phyloP scores from a whole-genome alignment of 2,113 vertebrate genomes.

The Chitala chitala region DNA sequence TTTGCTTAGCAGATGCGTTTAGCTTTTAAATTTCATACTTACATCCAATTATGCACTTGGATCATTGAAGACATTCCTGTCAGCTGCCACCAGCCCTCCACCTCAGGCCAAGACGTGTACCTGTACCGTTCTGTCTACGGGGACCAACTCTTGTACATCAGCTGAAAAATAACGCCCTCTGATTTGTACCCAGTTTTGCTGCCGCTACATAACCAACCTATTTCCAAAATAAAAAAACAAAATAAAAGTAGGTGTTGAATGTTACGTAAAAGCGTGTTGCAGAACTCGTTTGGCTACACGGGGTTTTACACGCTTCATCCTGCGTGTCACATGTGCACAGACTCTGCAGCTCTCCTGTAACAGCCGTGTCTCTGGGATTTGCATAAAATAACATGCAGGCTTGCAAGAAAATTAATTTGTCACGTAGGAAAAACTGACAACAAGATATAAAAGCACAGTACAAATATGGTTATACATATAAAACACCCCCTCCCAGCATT shows the following conservation, averaged over 20 bases:
- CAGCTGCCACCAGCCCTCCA: too few relatives aligned
- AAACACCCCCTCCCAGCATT: background rate
- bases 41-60: too few relatives aligned
- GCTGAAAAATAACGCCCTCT: too few relatives aligned
- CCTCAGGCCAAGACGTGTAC: too few relatives aligned
- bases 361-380: constrained; percentile 11
- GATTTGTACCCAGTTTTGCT: too few relatives aligned
- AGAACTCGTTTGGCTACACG: background rate
- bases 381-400: constrained; percentile 19
- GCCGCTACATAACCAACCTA: too few relatives aligned
- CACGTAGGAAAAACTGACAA: constrained; percentile 15
- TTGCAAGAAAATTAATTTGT: constrained; percentile 17
- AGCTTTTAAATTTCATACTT: too few relatives aligned
- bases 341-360: constrained; percentile 2
- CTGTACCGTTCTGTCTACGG: too few relatives aligned
- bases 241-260: background rate
- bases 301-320: constrained; percentile 4
- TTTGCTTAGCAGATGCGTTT: too few relatives aligned
- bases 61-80: too few relatives aligned
- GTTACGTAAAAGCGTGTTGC: background rate
- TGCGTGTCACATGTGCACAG: background rate
- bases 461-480: background rate
- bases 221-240: constrained; percentile 9
- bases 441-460: constrained; percentile 7
- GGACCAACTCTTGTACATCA: too few relatives aligned